These are phyloP conservation scores for Drosophila sulfurigaster DNA, from an alignment of 1,140 invertebrate genomes.

Conservation along the genomic window DNA sequence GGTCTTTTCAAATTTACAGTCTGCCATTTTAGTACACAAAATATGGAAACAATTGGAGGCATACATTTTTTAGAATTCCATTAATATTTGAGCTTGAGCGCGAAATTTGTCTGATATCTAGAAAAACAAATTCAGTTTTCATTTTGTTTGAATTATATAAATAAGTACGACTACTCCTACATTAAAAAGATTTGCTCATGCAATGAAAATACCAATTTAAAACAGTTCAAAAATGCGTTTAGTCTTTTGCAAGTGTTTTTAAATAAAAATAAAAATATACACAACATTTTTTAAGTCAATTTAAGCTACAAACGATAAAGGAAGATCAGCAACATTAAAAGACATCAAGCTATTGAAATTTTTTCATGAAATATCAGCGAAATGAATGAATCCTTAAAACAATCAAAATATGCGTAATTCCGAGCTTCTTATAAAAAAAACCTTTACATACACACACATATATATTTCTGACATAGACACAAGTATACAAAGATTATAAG, in stretches of 20 bases:
- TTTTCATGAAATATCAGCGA: constrained; percentile 33
- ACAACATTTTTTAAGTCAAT: constrained; percentile 68
- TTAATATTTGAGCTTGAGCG: not conserved
- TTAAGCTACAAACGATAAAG: constrained; percentile 47
- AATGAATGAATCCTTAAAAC: constrained; percentile 53
- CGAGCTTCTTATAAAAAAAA: constrained; percentile 68
- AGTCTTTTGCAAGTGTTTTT: constrained; percentile 6
- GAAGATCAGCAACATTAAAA: constrained; percentile 3
- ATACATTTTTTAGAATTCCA: no score
- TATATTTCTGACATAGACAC: constrained; percentile 47
- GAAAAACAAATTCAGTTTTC: no score
- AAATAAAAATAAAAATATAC: constrained; percentile 1
- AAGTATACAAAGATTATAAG: constrained; percentile 46
- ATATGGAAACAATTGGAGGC: no score
- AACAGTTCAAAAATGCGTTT: not conserved
- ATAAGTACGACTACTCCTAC: not conserved
- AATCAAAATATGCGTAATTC: constrained; percentile 78
- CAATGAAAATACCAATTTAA: not conserved
- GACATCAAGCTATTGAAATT: constrained; percentile 19
- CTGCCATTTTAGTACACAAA: no score
- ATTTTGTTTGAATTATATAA: no score
- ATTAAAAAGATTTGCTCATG: not conserved
- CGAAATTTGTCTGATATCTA: no score
- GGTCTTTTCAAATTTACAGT: not conserved
- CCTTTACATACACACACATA: constrained; percentile 36